phyloP scores from a whole-genome alignment of 2,113 vertebrate species.

The Chinchilla lanigera region DNA sequence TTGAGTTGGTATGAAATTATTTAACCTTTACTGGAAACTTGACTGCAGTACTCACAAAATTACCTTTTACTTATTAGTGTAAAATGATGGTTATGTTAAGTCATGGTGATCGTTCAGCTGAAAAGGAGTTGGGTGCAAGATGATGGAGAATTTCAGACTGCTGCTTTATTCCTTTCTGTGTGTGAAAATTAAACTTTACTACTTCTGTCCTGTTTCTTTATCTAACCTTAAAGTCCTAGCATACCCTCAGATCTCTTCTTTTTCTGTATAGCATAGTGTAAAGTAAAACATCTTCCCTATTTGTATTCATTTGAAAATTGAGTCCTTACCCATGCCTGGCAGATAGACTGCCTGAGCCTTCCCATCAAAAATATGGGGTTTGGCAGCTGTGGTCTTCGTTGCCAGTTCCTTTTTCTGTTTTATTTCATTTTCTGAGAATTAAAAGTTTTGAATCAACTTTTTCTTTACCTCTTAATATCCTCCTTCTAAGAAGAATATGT shows the following conservation, averaged over 20 bases:
- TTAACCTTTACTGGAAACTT: constrained; percentile 36
- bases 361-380: background rate
- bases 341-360: background rate
- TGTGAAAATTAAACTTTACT: constrained; percentile 39
- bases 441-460: constrained; percentile 1
- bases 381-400: constrained; percentile 18
- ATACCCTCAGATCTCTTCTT: constrained; percentile 33
- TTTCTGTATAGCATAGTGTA: background rate
- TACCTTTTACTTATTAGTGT: background rate
- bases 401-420: constrained; percentile 18
- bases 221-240: constrained; percentile 21
- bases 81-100: constrained; percentile 13
- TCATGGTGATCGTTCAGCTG: background rate
- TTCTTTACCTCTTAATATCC: background rate
- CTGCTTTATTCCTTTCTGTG: background rate
- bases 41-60: constrained; percentile 33
- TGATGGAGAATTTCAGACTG: background rate
- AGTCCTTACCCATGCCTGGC: background rate
- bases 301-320: constrained; percentile 58
- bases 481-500: background rate
- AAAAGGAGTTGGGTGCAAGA: background rate
- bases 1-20: constrained; percentile 13
- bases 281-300: constrained; percentile 18
- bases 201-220: constrained; percentile 15
- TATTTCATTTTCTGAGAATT: constrained; percentile 48